phyloP scores from a whole-genome alignment of 2,113 vertebrate species.

The Dolichotis patagonum region DNA sequence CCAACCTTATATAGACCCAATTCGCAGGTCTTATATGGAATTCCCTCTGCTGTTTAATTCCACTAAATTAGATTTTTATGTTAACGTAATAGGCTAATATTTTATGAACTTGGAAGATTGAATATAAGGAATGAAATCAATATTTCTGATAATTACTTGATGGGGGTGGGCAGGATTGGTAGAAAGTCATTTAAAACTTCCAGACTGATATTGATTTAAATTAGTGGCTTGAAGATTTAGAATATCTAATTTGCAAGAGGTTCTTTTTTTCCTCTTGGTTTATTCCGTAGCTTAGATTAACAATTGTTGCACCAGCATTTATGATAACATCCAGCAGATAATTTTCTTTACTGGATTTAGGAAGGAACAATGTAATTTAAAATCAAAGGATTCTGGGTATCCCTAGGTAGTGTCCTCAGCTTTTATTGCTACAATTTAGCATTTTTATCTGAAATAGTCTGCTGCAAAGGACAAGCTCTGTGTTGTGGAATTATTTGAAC shows the following conservation, averaged over 20 bases:
- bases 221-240: constrained; percentile 74
- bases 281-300: constrained; percentile 71
- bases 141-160: constrained; percentile 84
- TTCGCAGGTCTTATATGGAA: constrained; percentile 51
- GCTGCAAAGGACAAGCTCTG: not conserved
- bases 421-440: constrained; percentile 57
- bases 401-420: not conserved
- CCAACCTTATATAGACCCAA: not conserved
- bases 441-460: constrained; percentile 44
- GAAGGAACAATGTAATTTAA: constrained; percentile 49
- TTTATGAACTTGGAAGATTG: constrained; percentile 78
- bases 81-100: constrained; percentile 77
- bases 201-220: constrained; percentile 82
- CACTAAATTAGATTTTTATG: constrained; percentile 67
- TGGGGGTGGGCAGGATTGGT: constrained; percentile 65
- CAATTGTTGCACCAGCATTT: constrained; percentile 67
- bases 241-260: constrained; percentile 66
- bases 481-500: constrained; percentile 9
- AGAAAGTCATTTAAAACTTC: constrained; percentile 83
- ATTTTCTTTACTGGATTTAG: constrained; percentile 62
- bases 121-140: constrained; percentile 79
- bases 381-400: constrained; percentile 33
- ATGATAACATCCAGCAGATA: constrained; percentile 49
- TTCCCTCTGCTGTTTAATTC: constrained; percentile 72
- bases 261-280: constrained; percentile 47